These are phyloP conservation scores for Neodiprion fabricii DNA, from an alignment of 1,140 invertebrate species.

Conservation along the genomic window DNA sequence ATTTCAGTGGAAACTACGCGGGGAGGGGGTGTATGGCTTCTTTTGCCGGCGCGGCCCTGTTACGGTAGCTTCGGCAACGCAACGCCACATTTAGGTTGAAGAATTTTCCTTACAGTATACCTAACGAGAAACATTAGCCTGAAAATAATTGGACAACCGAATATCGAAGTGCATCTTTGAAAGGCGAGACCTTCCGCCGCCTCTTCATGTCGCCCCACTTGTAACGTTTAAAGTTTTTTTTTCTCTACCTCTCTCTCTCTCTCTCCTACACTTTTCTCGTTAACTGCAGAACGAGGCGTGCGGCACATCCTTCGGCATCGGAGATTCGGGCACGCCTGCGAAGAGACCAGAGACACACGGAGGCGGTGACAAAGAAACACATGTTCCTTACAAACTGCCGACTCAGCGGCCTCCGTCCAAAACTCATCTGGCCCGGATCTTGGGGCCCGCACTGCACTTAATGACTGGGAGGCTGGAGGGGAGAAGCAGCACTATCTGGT, in stretches of 20 bases:
- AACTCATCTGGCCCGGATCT: not conserved
- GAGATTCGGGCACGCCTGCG: not conserved
- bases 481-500: not conserved
- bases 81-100: not conserved
- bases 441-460: not conserved
- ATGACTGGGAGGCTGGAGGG: not conserved
- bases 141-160: not conserved
- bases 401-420: not conserved
- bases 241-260: not conserved
- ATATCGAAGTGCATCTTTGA: not conserved
- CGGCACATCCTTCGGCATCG: not conserved
- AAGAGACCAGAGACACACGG: not conserved
- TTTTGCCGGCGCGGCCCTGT: no score
- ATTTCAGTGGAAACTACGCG: not conserved
- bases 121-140: conserved; percentile 1
- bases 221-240: not conserved
- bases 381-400: not conserved
- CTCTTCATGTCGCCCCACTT: not conserved
- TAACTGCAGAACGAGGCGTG: not conserved
- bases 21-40: not conserved
- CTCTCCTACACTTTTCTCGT: not conserved
- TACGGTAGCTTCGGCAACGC: not conserved
- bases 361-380: conserved; percentile 5
- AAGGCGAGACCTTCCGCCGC: not conserved
- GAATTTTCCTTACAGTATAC: not conserved